These are phyloP conservation scores for Loriculus beryllinus DNA, from an alignment of 2,797 vertebrate species.

Conservation along the genomic window DNA sequence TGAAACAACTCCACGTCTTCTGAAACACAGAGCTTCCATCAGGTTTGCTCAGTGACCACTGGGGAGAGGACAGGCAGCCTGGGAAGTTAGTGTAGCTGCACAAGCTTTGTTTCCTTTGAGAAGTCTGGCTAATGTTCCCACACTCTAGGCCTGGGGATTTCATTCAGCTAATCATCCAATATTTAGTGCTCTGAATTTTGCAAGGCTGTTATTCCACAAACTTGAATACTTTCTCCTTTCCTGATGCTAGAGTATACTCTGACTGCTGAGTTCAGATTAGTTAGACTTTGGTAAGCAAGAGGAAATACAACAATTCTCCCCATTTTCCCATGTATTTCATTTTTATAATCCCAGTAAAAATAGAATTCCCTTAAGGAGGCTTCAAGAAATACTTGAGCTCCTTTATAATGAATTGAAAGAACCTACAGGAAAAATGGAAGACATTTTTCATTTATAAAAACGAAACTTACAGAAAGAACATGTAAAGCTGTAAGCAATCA, in stretches of 20 bases:
- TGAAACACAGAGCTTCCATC: neutral
- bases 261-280: neutral
- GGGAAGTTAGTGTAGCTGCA: neutral
- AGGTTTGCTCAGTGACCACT: neutral
- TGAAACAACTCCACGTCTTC: neutral
- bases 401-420: neutral
- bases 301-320: neutral
- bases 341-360: neutral
- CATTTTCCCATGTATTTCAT: neutral
- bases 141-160: neutral
- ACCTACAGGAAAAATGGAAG: neutral
- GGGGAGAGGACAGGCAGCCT: neutral
- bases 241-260: neutral
- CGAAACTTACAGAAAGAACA: neutral
- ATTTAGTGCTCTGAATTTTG: conserved; percentile 22
- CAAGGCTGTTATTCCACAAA: neutral
- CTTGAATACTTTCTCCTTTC: neutral
- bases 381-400: neutral
- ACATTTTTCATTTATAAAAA: neutral
- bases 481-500: neutral
- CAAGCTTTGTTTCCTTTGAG: neutral
- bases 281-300: neutral
- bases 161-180: neutral
- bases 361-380: neutral
- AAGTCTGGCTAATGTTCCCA: neutral